Evolutionary conservation across 1,140 invertebrate species (phyloP).

Genomic region (Stenopsyche tienmushanensis): DNA sequence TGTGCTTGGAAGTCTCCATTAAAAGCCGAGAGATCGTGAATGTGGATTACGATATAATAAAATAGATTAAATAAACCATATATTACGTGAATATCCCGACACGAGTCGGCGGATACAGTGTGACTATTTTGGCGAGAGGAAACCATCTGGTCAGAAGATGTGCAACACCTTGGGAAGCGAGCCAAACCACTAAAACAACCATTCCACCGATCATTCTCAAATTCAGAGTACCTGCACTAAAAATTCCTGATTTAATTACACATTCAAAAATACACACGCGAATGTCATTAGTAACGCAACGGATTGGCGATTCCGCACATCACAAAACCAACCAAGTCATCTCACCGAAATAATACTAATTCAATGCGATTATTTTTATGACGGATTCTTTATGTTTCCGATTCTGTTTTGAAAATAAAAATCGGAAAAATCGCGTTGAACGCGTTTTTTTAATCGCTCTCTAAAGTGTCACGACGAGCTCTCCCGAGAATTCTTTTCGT

Average conservation of each 20-base stretch:
- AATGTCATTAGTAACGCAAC: neutral
- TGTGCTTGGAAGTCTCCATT: neutral
- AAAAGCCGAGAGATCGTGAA: neutral
- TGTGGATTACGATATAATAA: no score
- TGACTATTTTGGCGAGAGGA: conserved; percentile 20
- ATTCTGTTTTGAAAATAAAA: no score
- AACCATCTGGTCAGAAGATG: conserved; percentile 25
- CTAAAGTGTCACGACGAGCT: no score
- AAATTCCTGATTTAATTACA: neutral
- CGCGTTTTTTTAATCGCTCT: no score
- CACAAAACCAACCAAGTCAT: neutral
- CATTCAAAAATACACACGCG: neutral
- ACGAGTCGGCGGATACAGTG: neutral
- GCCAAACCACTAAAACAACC: conserved; percentile 22
- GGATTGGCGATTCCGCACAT: neutral
- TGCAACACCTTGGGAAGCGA: conserved; percentile 26
- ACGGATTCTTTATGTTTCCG: no score
- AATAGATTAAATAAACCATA: neutral
- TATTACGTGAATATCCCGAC: neutral
- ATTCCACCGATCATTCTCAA: neutral
- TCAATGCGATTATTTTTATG: no score
- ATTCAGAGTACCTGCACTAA: neutral
- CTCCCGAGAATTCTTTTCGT: no score
- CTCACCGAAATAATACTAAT: neutral
- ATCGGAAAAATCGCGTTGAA: no score